These are phyloP conservation scores for Orius insidiosus DNA, from an alignment of 1,140 invertebrate species.

Conservation along the genomic window DNA sequence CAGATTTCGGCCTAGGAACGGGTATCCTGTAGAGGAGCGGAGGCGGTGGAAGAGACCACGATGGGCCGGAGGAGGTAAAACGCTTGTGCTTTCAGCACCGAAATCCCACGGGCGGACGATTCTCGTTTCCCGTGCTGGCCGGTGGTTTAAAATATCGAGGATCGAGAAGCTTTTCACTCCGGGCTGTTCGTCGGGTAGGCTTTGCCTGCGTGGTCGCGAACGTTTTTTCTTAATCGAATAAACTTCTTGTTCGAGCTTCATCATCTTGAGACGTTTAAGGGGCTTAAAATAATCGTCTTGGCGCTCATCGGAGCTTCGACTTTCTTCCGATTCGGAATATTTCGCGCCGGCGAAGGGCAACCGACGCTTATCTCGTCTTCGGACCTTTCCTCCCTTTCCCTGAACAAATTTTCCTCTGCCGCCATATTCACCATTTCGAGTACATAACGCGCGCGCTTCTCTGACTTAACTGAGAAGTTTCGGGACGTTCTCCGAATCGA, in stretches of 20 bases:
- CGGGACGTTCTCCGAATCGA: neutral
- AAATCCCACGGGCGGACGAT: conserved; percentile 86
- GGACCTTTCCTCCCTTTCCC: conserved; percentile 12
- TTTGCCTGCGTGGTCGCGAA: conserved; percentile 6
- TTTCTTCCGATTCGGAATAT: conserved; percentile 12
- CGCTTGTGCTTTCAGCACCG: conserved; percentile 16
- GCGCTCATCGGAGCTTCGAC: conserved; percentile 18
- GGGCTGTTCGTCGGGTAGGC: conserved; percentile 8
- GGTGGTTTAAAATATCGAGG: conserved; percentile 75
- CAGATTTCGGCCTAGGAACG: conserved; percentile 31
- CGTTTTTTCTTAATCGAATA: conserved; percentile 20
- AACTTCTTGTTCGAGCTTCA: conserved; percentile 28
- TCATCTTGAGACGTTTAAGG: conserved; percentile 68
- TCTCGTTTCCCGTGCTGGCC: conserved; percentile 33
- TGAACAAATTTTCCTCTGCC: conserved; percentile 8
- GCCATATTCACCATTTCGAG: conserved; percentile 12
- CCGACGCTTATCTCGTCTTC: conserved; percentile 55
- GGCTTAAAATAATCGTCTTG: conserved; percentile 74
- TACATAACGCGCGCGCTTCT: conserved; percentile 9
- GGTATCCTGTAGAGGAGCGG: conserved; percentile 24
- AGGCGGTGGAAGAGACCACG: conserved; percentile 21
- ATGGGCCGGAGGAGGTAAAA: conserved; percentile 21
- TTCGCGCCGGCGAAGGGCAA: conserved; percentile 42
- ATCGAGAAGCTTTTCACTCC: conserved; percentile 85
- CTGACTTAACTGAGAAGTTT: conserved; percentile 5